Evolutionary conservation across 92 coral and sea anemone genomes (phyloP).

Genomic region (Ricordea florida): DNA sequence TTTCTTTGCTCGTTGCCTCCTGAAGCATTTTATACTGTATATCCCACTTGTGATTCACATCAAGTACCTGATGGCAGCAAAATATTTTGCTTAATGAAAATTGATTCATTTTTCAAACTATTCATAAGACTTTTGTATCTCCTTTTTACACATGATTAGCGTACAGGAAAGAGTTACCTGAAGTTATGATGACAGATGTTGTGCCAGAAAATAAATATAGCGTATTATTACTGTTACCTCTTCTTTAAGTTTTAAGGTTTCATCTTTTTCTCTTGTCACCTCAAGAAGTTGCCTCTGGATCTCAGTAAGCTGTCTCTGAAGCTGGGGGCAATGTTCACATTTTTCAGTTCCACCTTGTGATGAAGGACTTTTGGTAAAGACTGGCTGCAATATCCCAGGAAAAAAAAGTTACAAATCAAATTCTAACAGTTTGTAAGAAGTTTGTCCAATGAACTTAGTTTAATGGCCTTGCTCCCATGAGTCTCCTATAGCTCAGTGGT

Average conservation of each 20-base stretch:
- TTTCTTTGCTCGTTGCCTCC: slow-evolving; percentile 58
- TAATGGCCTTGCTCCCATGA: too few species aligned
- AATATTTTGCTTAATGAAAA: background rate
- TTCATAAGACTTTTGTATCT: background rate
- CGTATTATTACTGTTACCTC: slow-evolving; percentile 49
- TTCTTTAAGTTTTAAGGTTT: slow-evolving; percentile 75
- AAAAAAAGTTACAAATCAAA: background rate
- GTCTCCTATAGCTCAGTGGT: too few species aligned
- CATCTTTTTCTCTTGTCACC: slow-evolving; percentile 55
- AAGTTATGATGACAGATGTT: too few species aligned
- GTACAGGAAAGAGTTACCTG: too few species aligned
- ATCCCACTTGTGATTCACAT: slow-evolving; percentile 90
- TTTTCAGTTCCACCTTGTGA: background rate
- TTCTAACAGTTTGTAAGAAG: too few species aligned
- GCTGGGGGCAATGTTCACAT: slow-evolving; percentile 13
- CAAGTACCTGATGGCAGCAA: slow-evolving; percentile 56
- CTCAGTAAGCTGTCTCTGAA: slow-evolving; percentile 11
- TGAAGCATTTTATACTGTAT: slow-evolving; percentile 72
- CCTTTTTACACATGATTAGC: too few species aligned
- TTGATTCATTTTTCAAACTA: background rate
- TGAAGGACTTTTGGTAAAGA: background rate
- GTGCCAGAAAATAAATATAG: too few species aligned
- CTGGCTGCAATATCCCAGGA: background rate
- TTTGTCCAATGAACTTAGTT: too few species aligned
- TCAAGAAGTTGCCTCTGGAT: slow-evolving; percentile 19